Base-by-base conservation (phyloP, 2,888 invertebrate genomes). In the Drosophila austrosaltans region DNA sequence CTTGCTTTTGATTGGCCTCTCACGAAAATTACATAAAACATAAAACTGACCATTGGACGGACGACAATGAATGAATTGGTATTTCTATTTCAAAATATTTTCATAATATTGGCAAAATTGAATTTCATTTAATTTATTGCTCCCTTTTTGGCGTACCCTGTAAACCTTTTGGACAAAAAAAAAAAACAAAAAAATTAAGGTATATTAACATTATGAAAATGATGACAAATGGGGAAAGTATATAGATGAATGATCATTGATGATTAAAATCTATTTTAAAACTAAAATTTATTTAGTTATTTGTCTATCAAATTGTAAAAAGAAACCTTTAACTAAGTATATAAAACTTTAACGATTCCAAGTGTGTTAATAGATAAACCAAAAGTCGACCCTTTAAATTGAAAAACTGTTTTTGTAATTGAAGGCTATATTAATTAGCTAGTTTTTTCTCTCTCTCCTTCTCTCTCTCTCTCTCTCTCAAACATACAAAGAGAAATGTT, bases 1-100 rank as follows among this genome's bases (percentile, higher is more conserved):
- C 48, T 69, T 65, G 44, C 63, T 56, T 63, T 53, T 65, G 56
- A 42, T 68, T 48, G 63, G 64, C 64, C 77, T 42, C 78, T 80
- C 83, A 80, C 79, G 78, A 72, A 32, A 25, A 58, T 68, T 69
- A 60, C 54, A 68, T 58, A 59, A 67, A 67, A 58, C 6, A 22
- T 4, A 25, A 32, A 42, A 28, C 48, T 25, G 48, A 48, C 22
- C 25, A 25, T 16, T 6, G 28, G 6, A 54, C 54, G 12, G 16
- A 54, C 54, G 16, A 54, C 54, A 54, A 54, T 32, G 30, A 4
- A 36, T 30, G 28, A 54, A 54, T n/a, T 54, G 54, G 28, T 32
- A 30, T 30, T 30, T 44, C 7, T 28, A 56, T 66, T 44, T 39
- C 36, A 56, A 67, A 63, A 71, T 42, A 63, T 53, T 53, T 64